Conservation (phyloP, 2,113 vertebrate genomes). For the Climacteris rufus region DNA sequence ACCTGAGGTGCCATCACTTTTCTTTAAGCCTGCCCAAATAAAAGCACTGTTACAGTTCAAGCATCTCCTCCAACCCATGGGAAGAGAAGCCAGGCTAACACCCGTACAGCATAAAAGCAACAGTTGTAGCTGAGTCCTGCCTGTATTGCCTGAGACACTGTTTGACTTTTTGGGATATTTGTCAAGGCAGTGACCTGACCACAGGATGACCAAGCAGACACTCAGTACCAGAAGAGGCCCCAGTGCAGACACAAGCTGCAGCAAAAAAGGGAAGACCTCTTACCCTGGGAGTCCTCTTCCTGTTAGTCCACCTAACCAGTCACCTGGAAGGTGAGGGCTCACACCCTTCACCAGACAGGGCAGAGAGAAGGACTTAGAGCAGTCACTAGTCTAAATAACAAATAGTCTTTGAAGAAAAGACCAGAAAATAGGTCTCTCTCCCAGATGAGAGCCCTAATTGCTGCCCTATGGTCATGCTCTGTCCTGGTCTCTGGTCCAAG, state of each 20-base stretch:
- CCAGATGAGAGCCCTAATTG: background rate
- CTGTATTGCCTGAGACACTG: background rate
- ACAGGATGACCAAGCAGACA: background rate
- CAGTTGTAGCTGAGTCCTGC: background rate
- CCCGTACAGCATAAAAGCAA: background rate
- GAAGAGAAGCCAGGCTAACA: background rate
- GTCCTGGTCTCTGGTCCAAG: background rate
- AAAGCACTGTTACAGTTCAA: background rate
- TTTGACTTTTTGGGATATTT: background rate
- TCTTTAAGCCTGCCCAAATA: background rate
- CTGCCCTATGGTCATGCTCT: background rate
- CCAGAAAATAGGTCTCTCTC: background rate
- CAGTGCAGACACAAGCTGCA: background rate
- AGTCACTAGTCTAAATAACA: background rate
- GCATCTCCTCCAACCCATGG: background rate
- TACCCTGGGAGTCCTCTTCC: background rate
- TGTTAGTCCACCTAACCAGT: background rate
- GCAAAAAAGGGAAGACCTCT: background rate
- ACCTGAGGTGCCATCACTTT: background rate
- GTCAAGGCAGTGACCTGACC: background rate
- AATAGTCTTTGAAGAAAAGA: background rate
- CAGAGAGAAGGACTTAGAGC: background rate
- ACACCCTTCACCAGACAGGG: background rate
- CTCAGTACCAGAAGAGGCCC: background rate
- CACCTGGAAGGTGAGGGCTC: background rate